Evolutionary conservation across 2,797 vertebrate species (phyloP).

Genomic region (Danio aesculapii): DNA sequence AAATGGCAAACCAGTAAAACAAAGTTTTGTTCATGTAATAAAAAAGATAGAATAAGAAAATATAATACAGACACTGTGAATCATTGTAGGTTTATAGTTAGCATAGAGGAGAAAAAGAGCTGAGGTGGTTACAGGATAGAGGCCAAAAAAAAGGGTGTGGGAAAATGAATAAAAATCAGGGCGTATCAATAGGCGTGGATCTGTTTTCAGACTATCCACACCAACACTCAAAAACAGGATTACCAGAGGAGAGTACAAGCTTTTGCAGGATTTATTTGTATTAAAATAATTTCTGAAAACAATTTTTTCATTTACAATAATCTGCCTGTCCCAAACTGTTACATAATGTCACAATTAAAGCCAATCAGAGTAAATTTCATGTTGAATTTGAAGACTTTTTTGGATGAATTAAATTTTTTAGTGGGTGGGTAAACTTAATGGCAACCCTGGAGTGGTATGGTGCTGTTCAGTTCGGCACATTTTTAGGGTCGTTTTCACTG

Average conservation of each 20-base stretch:
- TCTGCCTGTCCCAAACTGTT: background rate
- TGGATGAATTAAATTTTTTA: background rate
- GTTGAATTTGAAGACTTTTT: background rate
- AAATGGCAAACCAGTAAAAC: background rate
- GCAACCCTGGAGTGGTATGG: no score
- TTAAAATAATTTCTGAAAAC: background rate
- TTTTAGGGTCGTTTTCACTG: no score
- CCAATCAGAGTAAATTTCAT: background rate
- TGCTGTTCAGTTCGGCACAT: no score
- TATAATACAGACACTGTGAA: background rate
- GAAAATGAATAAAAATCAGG: background rate
- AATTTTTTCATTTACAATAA: background rate
- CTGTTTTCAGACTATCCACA: conserved; percentile 5
- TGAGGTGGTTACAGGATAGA: conserved; percentile 2
- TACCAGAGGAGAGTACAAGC: background rate
- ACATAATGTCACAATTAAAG: no score
- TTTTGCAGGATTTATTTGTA: background rate
- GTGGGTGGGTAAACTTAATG: background rate
- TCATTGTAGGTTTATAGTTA: background rate
- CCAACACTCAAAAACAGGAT: background rate
- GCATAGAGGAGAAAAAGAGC: background rate
- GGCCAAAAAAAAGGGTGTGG: background rate
- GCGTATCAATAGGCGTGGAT: background rate
- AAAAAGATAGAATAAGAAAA: background rate
- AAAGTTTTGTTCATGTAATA: background rate